Percentiles rank a stretch among this genome's conserved stretches.
These are phyloP conservation scores for Pygoscelis adeliae DNA, from an alignment of 2,113 vertebrate genomes.

Conservation along the genomic window DNA sequence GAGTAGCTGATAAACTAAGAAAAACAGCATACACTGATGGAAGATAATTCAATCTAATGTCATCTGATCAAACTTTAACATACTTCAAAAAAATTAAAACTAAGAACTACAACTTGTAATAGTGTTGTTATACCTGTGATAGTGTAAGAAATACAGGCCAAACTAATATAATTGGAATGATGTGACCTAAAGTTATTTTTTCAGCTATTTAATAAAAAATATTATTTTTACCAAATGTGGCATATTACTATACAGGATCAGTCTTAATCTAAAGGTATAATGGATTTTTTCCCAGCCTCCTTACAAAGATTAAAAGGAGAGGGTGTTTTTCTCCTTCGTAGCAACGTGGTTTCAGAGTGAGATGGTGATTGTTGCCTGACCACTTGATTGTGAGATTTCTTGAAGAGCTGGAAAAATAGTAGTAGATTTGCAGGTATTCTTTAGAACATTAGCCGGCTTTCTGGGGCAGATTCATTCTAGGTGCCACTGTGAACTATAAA, in stretches of 20 bases:
- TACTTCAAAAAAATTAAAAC: neutral
- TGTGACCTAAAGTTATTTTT: neutral
- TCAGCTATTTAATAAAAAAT: neutral
- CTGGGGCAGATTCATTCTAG: neutral
- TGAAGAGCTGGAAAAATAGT: neutral
- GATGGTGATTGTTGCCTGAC: neutral
- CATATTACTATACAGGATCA: neutral
- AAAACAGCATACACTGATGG: neutral
- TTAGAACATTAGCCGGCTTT: neutral
- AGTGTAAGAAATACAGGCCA: neutral
- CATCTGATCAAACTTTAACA: neutral
- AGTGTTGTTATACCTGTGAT: neutral
- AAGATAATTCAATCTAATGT: neutral
- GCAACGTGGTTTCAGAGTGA: neutral
- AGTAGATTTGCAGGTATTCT: neutral
- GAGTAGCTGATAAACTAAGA: neutral
- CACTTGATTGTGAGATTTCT: neutral
- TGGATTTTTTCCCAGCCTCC: neutral
- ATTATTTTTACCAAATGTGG: neutral
- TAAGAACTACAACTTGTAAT: neutral
- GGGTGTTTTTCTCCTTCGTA: neutral
- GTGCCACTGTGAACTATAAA: neutral
- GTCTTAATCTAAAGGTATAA: neutral
- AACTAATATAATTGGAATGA: neutral
- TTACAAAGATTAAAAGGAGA: neutral